A percentile compares a stretch with the other conserved stretches of the same genome.
Evolutionary conservation across 2,888 invertebrate species (phyloP).

Genomic region (Xestia sexstrigata): DNA sequence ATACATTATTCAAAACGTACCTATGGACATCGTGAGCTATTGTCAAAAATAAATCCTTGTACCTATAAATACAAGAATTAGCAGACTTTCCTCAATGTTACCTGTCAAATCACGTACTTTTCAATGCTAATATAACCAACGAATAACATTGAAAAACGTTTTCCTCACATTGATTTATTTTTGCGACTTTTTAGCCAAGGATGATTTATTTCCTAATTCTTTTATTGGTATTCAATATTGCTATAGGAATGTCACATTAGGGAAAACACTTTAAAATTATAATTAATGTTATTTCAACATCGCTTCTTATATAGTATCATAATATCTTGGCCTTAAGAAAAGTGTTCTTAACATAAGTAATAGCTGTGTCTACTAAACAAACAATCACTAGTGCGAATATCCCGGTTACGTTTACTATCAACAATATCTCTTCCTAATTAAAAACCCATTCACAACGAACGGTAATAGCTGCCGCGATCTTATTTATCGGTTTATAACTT

Average conservation of each 20-base stretch:
- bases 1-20: neutral
- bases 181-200: conserved; percentile 45
- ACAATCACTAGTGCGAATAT: conserved; percentile 10
- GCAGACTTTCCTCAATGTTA: conserved; percentile 57
- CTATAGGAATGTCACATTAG: too few species aligned
- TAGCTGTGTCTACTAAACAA: too few species aligned
- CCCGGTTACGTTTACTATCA: conserved; percentile 21
- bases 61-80: conserved; percentile 43
- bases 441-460: conserved; percentile 29
- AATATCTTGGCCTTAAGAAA: neutral
- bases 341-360: neutral
- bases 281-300: neutral
- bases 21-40: neutral
- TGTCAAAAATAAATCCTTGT: conserved; percentile 43
- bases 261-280: neutral
- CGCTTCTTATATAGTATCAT: neutral
- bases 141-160: conserved; percentile 59
- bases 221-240: neutral
- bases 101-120: conserved; percentile 60
- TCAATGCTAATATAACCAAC: conserved; percentile 56
- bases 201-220: conserved; percentile 27
- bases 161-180: conserved; percentile 55
- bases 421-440: conserved; percentile 35
- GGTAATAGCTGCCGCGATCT: conserved; percentile 24
- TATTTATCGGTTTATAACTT: conserved; percentile 44